Base-by-base conservation (phyloP, 2,797 vertebrate species). In the Gymnothorax reevesii region DNA sequence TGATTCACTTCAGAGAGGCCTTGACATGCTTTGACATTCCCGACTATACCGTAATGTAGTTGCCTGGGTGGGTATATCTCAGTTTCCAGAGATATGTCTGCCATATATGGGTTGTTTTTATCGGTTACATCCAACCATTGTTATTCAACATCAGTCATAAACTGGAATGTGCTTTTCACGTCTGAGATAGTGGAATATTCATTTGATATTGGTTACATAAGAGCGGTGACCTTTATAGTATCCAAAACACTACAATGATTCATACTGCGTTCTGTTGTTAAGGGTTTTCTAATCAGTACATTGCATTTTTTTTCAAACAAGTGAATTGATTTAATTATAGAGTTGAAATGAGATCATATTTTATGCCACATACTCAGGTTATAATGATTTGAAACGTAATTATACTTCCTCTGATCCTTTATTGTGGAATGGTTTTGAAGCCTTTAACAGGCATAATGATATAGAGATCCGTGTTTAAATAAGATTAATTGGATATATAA, bases 361-460 rank as follows among this genome's bases (percentile, higher is more conserved):
- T 75, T 75, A 33, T 75, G 42, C 42, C 2, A 33, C 5, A 33
- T 33, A 42, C 13, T 75, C 71, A 42, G 2, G 42, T 75, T 75
- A 75, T 33, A 33, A 75, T 33, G 33, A 33, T 75, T 75, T 75
- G 15, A 75, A 75, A 15, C 9, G 27, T 33, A 33, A 33, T 75
- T 75, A 75, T 7, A 33, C 13, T 75, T 75, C 20, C 13, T 75
- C 27, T 33, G 25, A 27, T 73, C 12, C 71, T 42, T 75, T 33
- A 64, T 64, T 20, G 22, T n/a, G 10, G 9, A 69, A n/a, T 69
- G 7, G n/a, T 22, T 69, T 69, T 69, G 64, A n/a, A 69, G 64
- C 64, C 25, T 69, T 25, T 69, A 69, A 69, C 64, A n/a, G 64
- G 64, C 64, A 69, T 69, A 69, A 69, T 69, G 64, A 25, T 69